phyloP scores from a whole-genome alignment of 1,140 invertebrate species.

The Rhopalosiphum maidis region DNA sequence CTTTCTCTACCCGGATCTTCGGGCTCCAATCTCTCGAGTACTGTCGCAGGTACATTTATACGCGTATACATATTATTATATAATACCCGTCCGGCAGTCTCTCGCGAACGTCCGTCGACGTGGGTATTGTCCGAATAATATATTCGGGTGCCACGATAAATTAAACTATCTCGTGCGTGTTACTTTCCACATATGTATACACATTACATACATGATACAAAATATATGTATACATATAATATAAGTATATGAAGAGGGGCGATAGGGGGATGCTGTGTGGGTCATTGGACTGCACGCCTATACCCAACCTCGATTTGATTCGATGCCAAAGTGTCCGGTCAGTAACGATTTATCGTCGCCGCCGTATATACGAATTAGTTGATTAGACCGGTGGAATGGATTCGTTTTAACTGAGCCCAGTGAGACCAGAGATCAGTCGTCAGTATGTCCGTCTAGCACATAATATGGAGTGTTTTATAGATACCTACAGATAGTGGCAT shows the following conservation, averaged over 20 bases:
- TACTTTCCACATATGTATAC: neutral
- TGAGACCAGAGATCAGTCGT: neutral
- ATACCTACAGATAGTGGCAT: neutral
- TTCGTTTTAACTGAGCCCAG: conserved; percentile 7
- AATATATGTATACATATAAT: neutral
- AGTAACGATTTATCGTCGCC: neutral
- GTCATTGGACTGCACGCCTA: neutral
- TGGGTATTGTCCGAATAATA: neutral
- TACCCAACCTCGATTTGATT: neutral
- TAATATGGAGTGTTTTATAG: neutral
- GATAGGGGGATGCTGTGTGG: neutral
- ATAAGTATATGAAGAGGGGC: neutral
- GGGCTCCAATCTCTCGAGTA: neutral
- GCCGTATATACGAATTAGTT: conserved; percentile 1
- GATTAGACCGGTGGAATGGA: neutral
- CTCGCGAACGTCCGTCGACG: neutral
- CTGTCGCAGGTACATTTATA: neutral
- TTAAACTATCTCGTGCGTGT: neutral
- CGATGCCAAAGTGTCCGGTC: conserved; percentile 2
- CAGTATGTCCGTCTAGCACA: neutral
- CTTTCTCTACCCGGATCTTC: neutral
- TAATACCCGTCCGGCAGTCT: neutral
- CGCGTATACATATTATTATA: neutral
- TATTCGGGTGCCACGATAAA: neutral
- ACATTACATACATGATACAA: neutral